Conservation (phyloP, 2,797 vertebrate species). For the Pyrocephalus nanus region DNA sequence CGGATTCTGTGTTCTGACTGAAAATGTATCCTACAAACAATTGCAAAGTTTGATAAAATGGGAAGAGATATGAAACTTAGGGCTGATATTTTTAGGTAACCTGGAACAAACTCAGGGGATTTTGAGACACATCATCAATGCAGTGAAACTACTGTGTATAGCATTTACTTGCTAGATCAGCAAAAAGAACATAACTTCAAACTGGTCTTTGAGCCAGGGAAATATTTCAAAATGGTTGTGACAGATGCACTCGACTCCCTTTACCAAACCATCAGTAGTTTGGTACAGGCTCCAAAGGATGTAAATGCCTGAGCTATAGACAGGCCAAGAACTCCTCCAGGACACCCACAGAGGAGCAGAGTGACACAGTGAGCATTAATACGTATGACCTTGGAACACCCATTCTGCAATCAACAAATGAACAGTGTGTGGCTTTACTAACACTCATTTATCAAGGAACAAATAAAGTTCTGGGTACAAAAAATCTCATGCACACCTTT, state of each 20-base stretch:
- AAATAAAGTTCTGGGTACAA: neutral
- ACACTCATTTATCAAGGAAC: neutral
- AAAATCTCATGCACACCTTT: neutral
- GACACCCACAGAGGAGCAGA: neutral
- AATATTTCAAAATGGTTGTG: neutral
- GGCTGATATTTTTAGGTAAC: neutral
- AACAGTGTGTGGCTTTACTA: neutral
- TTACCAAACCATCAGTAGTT: neutral
- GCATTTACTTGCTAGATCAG: neutral
- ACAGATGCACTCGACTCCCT: neutral
- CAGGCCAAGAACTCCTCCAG: neutral
- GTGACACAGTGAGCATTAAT: neutral
- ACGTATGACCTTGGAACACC: neutral
- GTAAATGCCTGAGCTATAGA: neutral
- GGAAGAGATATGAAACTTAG: neutral
- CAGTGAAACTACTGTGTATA: neutral
- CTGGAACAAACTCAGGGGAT: neutral
- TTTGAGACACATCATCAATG: neutral
- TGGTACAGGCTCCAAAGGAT: neutral
- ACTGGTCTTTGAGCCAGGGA: neutral
- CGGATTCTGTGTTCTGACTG: neutral
- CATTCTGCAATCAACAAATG: accelerated
- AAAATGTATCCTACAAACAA: neutral
- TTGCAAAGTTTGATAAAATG: neutral
- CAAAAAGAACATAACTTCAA: neutral